These are phyloP conservation scores for Hippotragus niger DNA, from an alignment of 2,113 vertebrate species.

Conservation along the genomic window DNA sequence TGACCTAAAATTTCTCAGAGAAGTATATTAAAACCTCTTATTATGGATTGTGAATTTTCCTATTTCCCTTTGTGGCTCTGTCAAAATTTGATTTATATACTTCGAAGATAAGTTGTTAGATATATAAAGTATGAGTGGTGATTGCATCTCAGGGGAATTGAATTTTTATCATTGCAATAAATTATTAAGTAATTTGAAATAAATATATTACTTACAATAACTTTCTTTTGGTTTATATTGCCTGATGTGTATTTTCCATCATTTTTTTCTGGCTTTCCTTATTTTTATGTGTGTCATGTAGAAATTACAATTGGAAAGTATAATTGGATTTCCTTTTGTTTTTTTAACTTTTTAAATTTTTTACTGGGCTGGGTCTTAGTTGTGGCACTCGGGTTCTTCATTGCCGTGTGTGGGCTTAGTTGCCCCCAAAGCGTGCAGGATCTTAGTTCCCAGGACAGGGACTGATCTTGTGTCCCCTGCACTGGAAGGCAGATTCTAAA, in stretches of 20 bases:
- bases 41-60: not conserved
- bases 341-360: not conserved
- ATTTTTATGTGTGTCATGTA: not conserved
- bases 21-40: not conserved
- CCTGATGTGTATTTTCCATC: not conserved
- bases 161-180: not conserved
- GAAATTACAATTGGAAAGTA: not conserved
- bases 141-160: not conserved
- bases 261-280: not conserved
- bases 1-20: not conserved
- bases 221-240: not conserved
- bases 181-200: not conserved
- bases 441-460: not conserved
- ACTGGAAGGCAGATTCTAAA: not conserved
- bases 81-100: not conserved
- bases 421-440: not conserved
- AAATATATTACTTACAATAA: not conserved
- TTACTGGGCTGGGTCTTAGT: not conserved
- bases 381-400: not conserved
- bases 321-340: not conserved
- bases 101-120: not conserved
- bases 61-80: not conserved
- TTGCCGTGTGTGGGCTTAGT: not conserved
- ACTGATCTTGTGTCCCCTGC: not conserved
- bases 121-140: not conserved